These are phyloP conservation scores for Pardosa pseudoannulata DNA, from an alignment of 2,888 invertebrate genomes.

Conservation along the genomic window DNA sequence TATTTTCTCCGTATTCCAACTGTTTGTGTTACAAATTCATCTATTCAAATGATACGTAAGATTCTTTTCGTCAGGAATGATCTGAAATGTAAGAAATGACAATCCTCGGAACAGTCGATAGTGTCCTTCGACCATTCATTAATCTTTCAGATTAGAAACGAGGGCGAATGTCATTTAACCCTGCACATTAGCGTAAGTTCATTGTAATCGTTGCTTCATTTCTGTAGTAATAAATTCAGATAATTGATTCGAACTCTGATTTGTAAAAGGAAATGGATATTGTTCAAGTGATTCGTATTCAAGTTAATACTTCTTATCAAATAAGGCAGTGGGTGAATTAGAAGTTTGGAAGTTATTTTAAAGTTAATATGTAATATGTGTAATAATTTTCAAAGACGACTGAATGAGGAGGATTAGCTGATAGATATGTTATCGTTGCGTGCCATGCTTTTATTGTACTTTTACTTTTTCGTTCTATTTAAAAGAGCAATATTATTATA, in stretches of 20 bases:
- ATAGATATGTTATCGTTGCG: too few species aligned
- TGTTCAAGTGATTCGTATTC: background rate
- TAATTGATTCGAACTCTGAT: slow-evolving; percentile 45
- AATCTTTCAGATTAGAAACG: slow-evolving; percentile 51
- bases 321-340: background rate
- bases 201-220: slow-evolving; percentile 43
- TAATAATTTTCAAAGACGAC: too few species aligned
- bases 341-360: background rate
- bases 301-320: background rate
- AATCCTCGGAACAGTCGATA: slow-evolving; percentile 8
- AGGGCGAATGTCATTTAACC: slow-evolving; percentile 50
- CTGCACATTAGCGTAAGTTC: slow-evolving; percentile 36
- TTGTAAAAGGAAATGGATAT: slow-evolving; percentile 18
- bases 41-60: too few species aligned
- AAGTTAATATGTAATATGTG: too few species aligned
- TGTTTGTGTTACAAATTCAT: too few species aligned
- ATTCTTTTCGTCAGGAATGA: too few species aligned
- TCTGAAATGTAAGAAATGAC: slow-evolving; percentile 9
- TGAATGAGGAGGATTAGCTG: too few species aligned
- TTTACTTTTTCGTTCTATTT: too few species aligned
- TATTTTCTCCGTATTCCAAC: too few species aligned
- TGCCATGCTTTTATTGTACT: too few species aligned
- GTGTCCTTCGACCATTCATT: slow-evolving; percentile 24
- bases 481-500: too few species aligned
- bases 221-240: slow-evolving; percentile 38